These are phyloP conservation scores for Oxytorus armatus DNA, from an alignment of 2,888 invertebrate species.

Conservation along the genomic window DNA sequence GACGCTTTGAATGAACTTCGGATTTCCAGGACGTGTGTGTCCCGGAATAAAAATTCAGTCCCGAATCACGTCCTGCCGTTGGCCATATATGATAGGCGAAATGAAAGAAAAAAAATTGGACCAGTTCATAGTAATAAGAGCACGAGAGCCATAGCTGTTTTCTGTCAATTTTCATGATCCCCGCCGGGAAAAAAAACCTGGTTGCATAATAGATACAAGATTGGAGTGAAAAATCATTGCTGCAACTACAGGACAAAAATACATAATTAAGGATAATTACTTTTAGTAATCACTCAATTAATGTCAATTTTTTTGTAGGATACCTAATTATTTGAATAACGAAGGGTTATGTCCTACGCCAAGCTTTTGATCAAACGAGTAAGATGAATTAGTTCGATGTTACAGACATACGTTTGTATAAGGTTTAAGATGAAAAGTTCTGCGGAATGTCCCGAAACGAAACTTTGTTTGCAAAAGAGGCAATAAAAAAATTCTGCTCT, in stretches of 20 bases:
- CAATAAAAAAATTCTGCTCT: conserved; percentile 1
- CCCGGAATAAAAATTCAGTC: conserved; percentile 34
- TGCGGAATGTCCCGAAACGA: not conserved
- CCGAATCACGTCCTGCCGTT: conserved; percentile 40
- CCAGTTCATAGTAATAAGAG: conserved; percentile 27
- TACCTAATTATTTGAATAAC: too few species aligned
- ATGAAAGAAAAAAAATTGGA: conserved; percentile 27
- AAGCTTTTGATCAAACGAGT: too few species aligned
- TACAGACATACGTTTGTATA: too few species aligned
- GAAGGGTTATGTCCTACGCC: too few species aligned
- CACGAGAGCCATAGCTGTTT: conserved; percentile 2
- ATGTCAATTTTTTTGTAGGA: too few species aligned
- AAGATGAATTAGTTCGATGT: too few species aligned
- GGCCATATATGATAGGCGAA: conserved; percentile 26
- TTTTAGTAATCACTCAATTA: too few species aligned
- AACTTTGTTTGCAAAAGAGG: not conserved
- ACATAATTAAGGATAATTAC: too few species aligned
- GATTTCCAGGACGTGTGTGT: conserved; percentile 37
- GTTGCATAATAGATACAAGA: not conserved
- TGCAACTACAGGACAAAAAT: not conserved
- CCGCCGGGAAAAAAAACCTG: conserved; percentile 10
- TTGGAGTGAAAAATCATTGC: not conserved
- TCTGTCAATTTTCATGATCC: conserved; percentile 9
- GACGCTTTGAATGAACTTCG: conserved; percentile 55
- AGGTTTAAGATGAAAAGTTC: not conserved